A percentile compares a stretch with the other conserved stretches of the same genome.
These are phyloP conservation scores for Marcusenius ussheri DNA, from an alignment of 2,113 vertebrate genomes.

Conservation along the genomic window DNA sequence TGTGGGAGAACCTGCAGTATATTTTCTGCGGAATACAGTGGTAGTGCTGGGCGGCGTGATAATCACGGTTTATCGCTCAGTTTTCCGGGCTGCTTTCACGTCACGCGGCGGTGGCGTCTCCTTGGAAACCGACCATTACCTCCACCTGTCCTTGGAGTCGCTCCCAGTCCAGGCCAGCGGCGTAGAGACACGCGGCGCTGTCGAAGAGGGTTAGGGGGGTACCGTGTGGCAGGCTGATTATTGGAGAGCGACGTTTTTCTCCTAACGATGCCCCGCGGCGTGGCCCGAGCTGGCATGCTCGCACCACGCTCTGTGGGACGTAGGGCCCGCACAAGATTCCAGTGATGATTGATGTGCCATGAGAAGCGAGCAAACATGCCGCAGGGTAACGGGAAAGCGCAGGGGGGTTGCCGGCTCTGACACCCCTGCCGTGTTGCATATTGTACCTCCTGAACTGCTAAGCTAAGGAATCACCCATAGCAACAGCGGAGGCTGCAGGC, in stretches of 20 bases:
- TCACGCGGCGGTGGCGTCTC: not conserved
- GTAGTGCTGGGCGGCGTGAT: not conserved
- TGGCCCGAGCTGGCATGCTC: not conserved
- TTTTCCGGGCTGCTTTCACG: not conserved
- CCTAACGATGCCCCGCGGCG: not conserved
- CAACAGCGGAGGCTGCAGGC: not conserved
- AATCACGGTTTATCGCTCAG: not conserved
- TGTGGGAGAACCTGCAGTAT: not conserved
- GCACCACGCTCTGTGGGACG: not conserved
- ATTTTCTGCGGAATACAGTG: not conserved
- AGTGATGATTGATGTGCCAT: not conserved
- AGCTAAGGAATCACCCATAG: not conserved
- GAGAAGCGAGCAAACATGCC: not conserved
- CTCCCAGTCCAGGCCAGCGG: not conserved
- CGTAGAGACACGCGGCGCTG: not conserved
- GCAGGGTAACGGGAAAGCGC: not conserved
- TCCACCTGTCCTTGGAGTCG: not conserved
- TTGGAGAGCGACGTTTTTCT: not conserved
- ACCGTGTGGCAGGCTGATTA: not conserved
- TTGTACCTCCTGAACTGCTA: not conserved
- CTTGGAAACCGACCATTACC: not conserved
- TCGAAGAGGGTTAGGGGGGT: not conserved
- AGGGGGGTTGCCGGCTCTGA: not conserved
- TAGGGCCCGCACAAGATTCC: not conserved
- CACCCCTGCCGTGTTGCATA: not conserved